Conservation (phyloP, 2,113 vertebrate genomes). For the Acrocephalus kingi region DNA sequence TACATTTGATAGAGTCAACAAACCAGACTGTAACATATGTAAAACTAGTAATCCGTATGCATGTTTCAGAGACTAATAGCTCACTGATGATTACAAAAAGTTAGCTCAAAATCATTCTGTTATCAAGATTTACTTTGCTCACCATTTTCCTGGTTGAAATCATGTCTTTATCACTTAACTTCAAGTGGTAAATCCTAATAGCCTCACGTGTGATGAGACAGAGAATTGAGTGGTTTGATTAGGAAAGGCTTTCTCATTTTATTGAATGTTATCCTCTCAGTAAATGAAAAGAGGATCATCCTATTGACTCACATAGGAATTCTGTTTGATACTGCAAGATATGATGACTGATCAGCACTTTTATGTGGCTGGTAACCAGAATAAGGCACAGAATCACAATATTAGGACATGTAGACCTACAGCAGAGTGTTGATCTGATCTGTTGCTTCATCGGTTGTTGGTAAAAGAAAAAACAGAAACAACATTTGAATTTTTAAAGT, state of each 20-base stretch:
- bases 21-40: conserved; percentile 13
- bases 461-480: not conserved
- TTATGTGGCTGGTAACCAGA: not conserved
- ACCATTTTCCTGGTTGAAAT: not conserved
- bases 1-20: conserved; percentile 47
- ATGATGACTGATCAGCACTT: not conserved
- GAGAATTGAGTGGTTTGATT: not conserved
- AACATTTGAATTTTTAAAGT: not conserved
- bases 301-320: not conserved
- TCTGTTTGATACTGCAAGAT: not conserved
- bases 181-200: not conserved
- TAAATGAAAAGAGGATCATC: not conserved
- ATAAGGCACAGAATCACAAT: not conserved
- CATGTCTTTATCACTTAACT: not conserved
- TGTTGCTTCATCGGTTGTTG: not conserved
- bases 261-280: not conserved
- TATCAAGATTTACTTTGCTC: not conserved
- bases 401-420: accelerated
- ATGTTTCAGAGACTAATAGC: not conserved
- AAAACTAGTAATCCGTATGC: not conserved
- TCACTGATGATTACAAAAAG: not conserved
- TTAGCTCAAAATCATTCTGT: not conserved
- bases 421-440: not conserved
- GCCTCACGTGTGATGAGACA: not conserved
- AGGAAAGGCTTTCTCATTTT: not conserved